Conservation (phyloP, 2,113 vertebrate species). For the Siniperca chuatsi region DNA sequence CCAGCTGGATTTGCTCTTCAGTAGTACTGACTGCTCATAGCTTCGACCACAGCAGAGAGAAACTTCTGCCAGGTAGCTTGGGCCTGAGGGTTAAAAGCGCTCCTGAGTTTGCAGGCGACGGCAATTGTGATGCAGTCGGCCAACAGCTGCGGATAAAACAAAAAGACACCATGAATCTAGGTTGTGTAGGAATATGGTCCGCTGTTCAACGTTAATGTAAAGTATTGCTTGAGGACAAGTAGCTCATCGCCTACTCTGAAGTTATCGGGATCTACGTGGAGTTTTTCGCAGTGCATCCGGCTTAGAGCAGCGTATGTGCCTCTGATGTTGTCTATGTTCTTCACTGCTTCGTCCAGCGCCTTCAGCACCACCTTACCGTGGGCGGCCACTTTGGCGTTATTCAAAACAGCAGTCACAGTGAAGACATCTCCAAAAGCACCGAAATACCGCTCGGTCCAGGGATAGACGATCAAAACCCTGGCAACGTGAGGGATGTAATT, state of each 20-base stretch:
- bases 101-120: conserved; percentile 50
- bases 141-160: conserved; percentile 36
- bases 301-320: conserved; percentile 80
- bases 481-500: not conserved
- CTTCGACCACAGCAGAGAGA: conserved; percentile 44
- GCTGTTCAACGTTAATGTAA: not conserved
- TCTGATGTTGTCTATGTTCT: conserved; percentile 82
- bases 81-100: conserved; percentile 23
- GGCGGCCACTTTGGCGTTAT: conserved; percentile 81
- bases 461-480: conserved; percentile 82
- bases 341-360: conserved; percentile 83
- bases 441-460: conserved; percentile 85
- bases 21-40: conserved; percentile 41
- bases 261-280: conserved; percentile 91
- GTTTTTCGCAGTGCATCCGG: conserved; percentile 85
- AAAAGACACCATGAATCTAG: not conserved
- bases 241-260: conserved; percentile 82
- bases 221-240: not conserved
- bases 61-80: conserved; percentile 58
- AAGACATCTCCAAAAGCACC: conserved; percentile 84
- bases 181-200: not conserved
- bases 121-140: conserved; percentile 56
- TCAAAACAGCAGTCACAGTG: conserved; percentile 68
- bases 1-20: not conserved
- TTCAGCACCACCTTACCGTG: conserved; percentile 84